These are phyloP conservation scores for Apeltes quadracus DNA, from an alignment of 2,113 vertebrate species.

Conservation along the genomic window DNA sequence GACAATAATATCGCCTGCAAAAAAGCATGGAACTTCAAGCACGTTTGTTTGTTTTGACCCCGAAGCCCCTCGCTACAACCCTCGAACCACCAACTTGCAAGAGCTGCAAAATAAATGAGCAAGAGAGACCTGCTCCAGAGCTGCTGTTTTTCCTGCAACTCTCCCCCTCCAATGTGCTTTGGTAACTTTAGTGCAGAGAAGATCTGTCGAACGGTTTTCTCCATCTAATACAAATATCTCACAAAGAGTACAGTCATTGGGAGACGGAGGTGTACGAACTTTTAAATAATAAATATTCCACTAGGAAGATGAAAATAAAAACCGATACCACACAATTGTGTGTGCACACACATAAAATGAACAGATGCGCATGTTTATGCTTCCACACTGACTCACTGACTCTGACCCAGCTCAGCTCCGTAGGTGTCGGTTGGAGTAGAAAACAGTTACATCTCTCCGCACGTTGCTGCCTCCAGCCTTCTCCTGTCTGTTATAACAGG, in stretches of 20 bases:
- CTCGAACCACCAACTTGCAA: conserved; percentile 48
- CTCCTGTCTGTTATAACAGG: conserved; percentile 68
- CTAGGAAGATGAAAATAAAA: conserved; percentile 30
- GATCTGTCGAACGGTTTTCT: conserved; percentile 21
- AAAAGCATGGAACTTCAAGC: conserved; percentile 67
- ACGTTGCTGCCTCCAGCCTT: conserved; percentile 42
- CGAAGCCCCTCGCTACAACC: conserved; percentile 45
- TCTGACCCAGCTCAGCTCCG: conserved; percentile 54
- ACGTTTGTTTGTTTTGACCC: conserved; percentile 73
- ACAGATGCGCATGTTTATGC: conserved; percentile 14
- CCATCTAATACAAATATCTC: conserved; percentile 19
- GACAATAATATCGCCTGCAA: conserved; percentile 67
- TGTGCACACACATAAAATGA: conserved; percentile 8
- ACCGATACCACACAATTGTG: conserved; percentile 25
- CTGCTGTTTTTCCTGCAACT: conserved; percentile 21
- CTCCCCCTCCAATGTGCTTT: conserved; percentile 24
- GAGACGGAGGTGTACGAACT: conserved; percentile 29
- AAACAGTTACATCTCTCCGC: conserved; percentile 70
- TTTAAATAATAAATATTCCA: conserved; percentile 41
- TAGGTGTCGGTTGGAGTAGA: conserved; percentile 54
- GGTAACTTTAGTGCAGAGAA: conserved; percentile 40
- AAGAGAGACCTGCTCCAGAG: conserved; percentile 33
- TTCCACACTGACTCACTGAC: conserved; percentile 56
- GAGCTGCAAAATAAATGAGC: conserved; percentile 63
- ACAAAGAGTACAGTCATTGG: conserved; percentile 34